phyloP scores from a whole-genome alignment of 2,888 invertebrate genomes.

The Amiota communis region DNA sequence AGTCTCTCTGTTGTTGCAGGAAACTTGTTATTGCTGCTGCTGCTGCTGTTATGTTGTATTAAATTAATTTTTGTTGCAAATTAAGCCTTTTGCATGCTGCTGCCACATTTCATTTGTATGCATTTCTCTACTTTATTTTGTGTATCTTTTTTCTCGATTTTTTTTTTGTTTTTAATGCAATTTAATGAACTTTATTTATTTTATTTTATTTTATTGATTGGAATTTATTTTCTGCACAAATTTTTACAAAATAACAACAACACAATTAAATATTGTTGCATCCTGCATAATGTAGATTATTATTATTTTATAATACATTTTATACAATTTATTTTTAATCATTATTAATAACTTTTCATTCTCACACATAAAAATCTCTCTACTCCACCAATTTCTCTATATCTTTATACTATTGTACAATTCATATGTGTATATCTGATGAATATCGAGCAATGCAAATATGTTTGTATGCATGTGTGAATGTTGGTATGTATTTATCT shows the following conservation, averaged over 20 bases:
- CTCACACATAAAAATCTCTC: not conserved
- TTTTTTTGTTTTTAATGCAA: not conserved
- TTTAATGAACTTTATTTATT: not conserved
- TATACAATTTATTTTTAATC: not conserved
- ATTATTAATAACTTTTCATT: slow-evolving; percentile 2
- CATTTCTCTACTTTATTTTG: not conserved
- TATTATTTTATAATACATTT: not conserved
- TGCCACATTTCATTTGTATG: not conserved
- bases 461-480: no score
- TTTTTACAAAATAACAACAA: not conserved
- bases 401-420: no score
- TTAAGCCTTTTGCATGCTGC: not conserved
- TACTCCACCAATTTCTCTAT: not conserved
- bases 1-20: no score
- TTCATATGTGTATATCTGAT: no score
- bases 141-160: not conserved
- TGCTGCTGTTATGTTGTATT: not conserved
- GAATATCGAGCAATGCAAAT: no score
- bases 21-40: not conserved
- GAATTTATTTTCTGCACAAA: not conserved
- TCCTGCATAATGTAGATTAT: not conserved
- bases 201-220: not conserved
- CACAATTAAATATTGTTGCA: not conserved
- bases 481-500: no score
- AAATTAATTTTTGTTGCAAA: slow-evolving; percentile 11